phyloP scores from a whole-genome alignment of 2,888 invertebrate species.

The Ichneumoninae sp. region DNA sequence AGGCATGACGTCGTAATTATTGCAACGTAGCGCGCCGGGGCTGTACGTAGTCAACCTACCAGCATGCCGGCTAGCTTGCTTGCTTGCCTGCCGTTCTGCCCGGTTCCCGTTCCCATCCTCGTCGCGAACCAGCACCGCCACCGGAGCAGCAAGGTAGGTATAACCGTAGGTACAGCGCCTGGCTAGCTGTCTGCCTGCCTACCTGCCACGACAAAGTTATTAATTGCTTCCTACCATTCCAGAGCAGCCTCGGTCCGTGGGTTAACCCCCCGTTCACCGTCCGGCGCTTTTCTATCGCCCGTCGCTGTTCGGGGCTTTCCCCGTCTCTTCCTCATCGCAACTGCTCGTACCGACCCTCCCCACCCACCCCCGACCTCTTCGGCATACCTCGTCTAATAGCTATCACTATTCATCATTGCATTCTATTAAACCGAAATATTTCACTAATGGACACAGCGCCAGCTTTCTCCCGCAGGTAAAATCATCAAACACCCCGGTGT shows the following conservation, averaged over 20 bases:
- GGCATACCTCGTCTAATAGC: conserved; percentile 71
- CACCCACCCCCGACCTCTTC: conserved; percentile 20
- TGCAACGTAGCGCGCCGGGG: conserved; percentile 77
- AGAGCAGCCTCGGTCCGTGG: conserved; percentile 71
- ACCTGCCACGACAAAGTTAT: conserved; percentile 83
- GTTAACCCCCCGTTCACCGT: conserved; percentile 71
- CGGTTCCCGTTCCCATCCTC: conserved; percentile 60
- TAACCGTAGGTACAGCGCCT: conserved; percentile 50
- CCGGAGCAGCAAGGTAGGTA: conserved; percentile 47
- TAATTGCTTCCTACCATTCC: conserved; percentile 83
- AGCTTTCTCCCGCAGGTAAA: conserved; percentile 35
- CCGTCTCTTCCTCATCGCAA: conserved; percentile 40
- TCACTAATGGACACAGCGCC: conserved; percentile 66
- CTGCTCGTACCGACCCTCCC: conserved; percentile 44
- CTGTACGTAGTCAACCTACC: conserved; percentile 57
- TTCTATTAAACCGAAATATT: conserved; percentile 72
- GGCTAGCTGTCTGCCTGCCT: conserved; percentile 72
- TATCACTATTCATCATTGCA: conserved; percentile 76
- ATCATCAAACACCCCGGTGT: conserved; percentile 25
- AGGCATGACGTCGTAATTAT: conserved; percentile 83
- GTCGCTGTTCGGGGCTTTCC: conserved; percentile 58
- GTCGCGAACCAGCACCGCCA: conserved; percentile 41
- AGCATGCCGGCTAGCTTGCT: conserved; percentile 57
- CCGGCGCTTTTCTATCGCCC: conserved; percentile 63
- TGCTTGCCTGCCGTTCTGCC: conserved; percentile 63